phyloP scores from a whole-genome alignment of 2,797 vertebrate genomes.

The Apogon talboti region DNA sequence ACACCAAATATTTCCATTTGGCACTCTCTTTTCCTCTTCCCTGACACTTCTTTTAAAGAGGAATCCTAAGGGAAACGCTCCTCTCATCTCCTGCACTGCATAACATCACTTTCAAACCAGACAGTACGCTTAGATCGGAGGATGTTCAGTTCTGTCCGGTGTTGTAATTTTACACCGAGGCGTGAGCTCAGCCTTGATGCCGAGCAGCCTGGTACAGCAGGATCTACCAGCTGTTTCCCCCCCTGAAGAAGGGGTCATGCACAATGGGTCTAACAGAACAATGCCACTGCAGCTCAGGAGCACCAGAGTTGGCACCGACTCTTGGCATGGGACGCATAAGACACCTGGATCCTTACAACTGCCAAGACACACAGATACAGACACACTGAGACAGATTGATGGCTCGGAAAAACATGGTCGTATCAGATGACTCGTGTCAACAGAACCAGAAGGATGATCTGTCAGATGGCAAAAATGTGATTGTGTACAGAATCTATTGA shows the following conservation, averaged over 20 bases:
- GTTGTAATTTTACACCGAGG: constrained; percentile 38
- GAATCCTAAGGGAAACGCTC: not conserved
- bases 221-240: constrained; percentile 85
- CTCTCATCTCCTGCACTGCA: constrained; percentile 24
- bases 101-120: constrained; percentile 45
- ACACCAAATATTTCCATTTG: constrained; percentile 7
- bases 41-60: constrained; percentile 12
- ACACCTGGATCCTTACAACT: constrained; percentile 72
- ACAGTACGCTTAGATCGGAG: constrained; percentile 48
- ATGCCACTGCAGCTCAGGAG: constrained; percentile 71
- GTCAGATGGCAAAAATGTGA: constrained; percentile 20
- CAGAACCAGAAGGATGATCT: constrained; percentile 34
- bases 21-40: constrained; percentile 23
- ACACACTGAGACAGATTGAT: constrained; percentile 52
- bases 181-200: constrained; percentile 53
- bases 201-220: constrained; percentile 68
- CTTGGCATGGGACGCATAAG: constrained; percentile 60
- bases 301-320: constrained; percentile 56
- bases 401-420: constrained; percentile 45
- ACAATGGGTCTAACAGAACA: constrained; percentile 78
- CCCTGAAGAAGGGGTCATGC: constrained; percentile 67
- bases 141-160: constrained; percentile 44
- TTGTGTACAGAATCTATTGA: constrained; percentile 27
- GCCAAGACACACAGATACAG: constrained; percentile 63
- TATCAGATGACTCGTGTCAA: constrained; percentile 50